phyloP scores from a whole-genome alignment of 1,140 invertebrate genomes.

The Papilio dardanus region DNA sequence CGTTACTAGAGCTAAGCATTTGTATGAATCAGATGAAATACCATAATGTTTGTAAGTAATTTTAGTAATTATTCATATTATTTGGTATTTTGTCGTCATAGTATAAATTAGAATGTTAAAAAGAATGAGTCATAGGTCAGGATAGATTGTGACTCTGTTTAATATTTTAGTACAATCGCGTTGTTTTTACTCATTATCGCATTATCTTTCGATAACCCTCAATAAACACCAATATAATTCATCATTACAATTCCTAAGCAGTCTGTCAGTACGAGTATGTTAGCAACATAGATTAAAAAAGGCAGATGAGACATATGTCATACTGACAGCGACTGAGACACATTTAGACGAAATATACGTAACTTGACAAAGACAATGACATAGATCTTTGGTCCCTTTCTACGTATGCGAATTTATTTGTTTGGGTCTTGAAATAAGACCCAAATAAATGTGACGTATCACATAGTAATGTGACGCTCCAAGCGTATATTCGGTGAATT shows the following conservation, averaged over 20 bases:
- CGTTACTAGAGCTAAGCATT: constrained; percentile 25
- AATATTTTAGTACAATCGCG: not conserved
- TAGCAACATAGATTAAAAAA: too few species aligned
- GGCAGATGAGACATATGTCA: too few species aligned
- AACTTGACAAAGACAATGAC: too few species aligned
- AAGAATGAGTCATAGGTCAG: not conserved
- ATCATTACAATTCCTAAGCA: not conserved
- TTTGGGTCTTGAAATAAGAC: too few species aligned
- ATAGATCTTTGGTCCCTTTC: too few species aligned
- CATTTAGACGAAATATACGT: too few species aligned
- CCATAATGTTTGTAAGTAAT: not conserved
- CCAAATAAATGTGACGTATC: too few species aligned
- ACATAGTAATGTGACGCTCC: too few species aligned
- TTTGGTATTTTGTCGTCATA: not conserved
- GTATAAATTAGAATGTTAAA: constrained; percentile 10
- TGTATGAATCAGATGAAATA: not conserved
- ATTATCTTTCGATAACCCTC: not conserved
- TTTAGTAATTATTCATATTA: not conserved
- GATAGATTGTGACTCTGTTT: not conserved
- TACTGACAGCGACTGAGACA: too few species aligned
- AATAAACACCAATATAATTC: not conserved
- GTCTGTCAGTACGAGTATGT: not conserved
- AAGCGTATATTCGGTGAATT: too few species aligned
- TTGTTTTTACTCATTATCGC: not conserved
- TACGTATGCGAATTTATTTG: too few species aligned